These are phyloP conservation scores for Pygocentrus nattereri DNA, from an alignment of 2,797 vertebrate species.

Conservation along the genomic window DNA sequence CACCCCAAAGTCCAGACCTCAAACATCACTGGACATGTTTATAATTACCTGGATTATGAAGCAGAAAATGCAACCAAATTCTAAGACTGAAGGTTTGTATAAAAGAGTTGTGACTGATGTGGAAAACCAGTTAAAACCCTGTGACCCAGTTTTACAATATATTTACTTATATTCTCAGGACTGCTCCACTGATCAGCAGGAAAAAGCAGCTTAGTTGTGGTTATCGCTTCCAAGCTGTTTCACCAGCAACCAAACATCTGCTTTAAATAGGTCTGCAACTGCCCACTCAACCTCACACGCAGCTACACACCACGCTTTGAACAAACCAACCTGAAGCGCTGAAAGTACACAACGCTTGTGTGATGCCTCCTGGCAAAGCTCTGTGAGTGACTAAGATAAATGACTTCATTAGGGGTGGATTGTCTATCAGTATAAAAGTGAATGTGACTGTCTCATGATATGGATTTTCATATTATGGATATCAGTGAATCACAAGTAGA, in stretches of 20 bases:
- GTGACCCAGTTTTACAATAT: no score
- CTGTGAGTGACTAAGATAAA: background rate
- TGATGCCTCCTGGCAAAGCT: background rate
- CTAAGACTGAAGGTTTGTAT: no score
- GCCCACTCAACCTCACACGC: background rate
- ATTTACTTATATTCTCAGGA: no score
- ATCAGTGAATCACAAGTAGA: no score
- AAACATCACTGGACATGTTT: no score
- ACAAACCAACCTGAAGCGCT: conserved; percentile 18
- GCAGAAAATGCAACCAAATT: no score
- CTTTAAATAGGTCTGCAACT: conserved; percentile 19
- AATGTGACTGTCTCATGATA: background rate
- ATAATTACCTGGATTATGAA: no score
- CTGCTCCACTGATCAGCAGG: background rate
- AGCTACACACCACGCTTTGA: background rate
- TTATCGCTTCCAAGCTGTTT: conserved; percentile 19
- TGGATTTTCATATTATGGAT: no score
- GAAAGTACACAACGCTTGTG: conserved; percentile 11
- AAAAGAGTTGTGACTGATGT: no score
- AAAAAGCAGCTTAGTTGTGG: background rate
- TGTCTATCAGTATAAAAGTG: no score
- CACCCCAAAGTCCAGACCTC: no score
- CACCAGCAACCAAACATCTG: background rate
- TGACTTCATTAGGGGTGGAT: background rate
- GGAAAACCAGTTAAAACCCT: no score